Conservation (phyloP, 2,797 vertebrate genomes). For the Spinus pinus region DNA sequence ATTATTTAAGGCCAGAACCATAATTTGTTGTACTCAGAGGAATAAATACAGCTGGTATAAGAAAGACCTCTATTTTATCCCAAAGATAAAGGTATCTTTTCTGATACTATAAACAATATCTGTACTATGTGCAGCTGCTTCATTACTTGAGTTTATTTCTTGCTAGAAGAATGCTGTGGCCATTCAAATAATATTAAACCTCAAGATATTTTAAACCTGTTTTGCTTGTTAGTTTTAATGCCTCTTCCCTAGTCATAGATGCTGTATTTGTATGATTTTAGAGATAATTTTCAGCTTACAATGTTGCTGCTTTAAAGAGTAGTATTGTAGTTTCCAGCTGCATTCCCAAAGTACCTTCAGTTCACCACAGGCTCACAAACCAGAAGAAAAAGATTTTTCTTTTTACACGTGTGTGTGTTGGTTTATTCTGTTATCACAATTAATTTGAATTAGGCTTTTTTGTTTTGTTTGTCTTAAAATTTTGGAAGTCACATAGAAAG, state of each 20-base stretch:
- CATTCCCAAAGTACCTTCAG: background rate
- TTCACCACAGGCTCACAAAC: background rate
- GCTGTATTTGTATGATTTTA: background rate
- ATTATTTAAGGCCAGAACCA: background rate
- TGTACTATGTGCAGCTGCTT: background rate
- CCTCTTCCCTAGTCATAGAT: background rate
- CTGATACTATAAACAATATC: background rate
- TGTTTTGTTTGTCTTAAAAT: background rate
- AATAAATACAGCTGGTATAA: background rate
- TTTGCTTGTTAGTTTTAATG: background rate
- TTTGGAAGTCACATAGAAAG: background rate
- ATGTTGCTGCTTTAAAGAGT: background rate
- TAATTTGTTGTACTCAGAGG: background rate
- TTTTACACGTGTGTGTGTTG: fast-evolving
- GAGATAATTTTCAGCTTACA: background rate
- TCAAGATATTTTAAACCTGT: background rate
- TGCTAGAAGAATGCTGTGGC: background rate
- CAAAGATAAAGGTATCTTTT: background rate
- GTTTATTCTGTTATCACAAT: background rate
- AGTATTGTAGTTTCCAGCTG: background rate
- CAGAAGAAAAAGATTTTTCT: background rate
- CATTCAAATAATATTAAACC: background rate
- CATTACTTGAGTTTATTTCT: background rate
- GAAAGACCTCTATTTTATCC: background rate
- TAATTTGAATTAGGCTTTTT: background rate